Conservation (phyloP, 2,888 invertebrate species). For the Lapara coniferarum region DNA sequence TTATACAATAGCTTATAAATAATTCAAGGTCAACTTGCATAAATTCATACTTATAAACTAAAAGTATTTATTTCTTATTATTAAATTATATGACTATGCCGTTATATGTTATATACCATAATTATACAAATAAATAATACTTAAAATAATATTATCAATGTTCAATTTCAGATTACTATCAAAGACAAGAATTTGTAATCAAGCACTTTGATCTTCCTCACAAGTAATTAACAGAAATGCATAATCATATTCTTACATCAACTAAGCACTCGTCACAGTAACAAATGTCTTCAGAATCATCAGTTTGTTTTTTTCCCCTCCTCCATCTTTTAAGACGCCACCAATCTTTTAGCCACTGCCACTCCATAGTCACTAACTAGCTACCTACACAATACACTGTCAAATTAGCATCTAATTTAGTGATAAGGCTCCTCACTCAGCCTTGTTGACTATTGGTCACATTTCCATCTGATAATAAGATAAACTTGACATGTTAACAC, state of each 20-base stretch:
- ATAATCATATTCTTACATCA: conserved; percentile 67
- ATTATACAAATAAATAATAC: too few relatives aligned
- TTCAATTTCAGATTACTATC: neutral
- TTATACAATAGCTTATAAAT: neutral
- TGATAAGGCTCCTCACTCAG: conserved; percentile 53
- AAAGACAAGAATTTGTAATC: conserved; percentile 29
- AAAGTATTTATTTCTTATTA: too few relatives aligned
- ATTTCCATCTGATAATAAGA: conserved; percentile 65
- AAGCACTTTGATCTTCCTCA: conserved; percentile 35
- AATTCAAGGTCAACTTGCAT: neutral
- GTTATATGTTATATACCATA: too few relatives aligned
- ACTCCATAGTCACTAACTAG: conserved; percentile 85
- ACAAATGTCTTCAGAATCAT: conserved; percentile 85
- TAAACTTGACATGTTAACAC: conserved; percentile 76
- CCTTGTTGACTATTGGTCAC: conserved; percentile 67
- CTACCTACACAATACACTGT: conserved; percentile 52
- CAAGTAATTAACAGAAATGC: conserved; percentile 32
- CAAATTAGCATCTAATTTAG: conserved; percentile 50
- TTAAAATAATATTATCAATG: too few relatives aligned
- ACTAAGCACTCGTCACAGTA: conserved; percentile 90
- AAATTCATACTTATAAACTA: too few relatives aligned
- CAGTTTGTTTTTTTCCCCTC: conserved; percentile 80
- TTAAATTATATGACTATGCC: too few relatives aligned
- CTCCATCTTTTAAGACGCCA: conserved; percentile 90
- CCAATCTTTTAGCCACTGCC: conserved; percentile 92